Base-by-base conservation (phyloP, 2,113 vertebrate species). In the Ophthalmolycus amberensis region DNA sequence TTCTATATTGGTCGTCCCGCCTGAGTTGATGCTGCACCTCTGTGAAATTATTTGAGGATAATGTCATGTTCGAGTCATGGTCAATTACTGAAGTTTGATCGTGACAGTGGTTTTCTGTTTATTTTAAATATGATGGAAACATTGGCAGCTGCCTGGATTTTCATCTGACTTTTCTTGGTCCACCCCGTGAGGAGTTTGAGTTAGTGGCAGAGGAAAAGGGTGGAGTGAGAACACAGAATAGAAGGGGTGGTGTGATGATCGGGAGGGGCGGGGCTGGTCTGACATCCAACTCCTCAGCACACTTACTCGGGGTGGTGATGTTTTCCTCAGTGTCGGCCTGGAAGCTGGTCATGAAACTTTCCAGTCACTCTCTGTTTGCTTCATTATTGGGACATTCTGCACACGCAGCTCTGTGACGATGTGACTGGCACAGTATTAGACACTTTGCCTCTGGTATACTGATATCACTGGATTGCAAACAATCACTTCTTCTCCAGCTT, bases 291-390 rank as follows among this genome's bases (percentile, higher is more conserved):
- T 81, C 71, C 44, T 74, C 67, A 56, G 64, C 78, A 73, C 73
- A 74, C 60, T 75, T 78, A 74, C 48, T 74, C 62, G 83, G 56
- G 32, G 75, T 77, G 77, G 54, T 79, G 84, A 80, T 77, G 73
- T 80, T 85, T 84, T 77, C 63, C 83, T 81, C 29, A n/a, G n/a
- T 75, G 66, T 71, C 37, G 12, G 80, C 70, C 67, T 77, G 60
- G 81, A 80, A 67, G 73, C 75, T 46, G 46, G 67, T 83, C 77
- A 70, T 83, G 75, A 88, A 89, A 82, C 1, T 78, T 75, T 82
- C 70, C 80, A 75, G 50, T 78, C 65, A 54, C 66, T 48, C 40
- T 80, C 68, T 66, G 60, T 74, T 81, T 74, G 63, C 59, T 70
- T 86, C 56, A 54, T 84, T 56, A 82, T 56, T 64, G 56, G 9